A percentile compares a stretch with the other conserved stretches of the same genome.
Conservation (phyloP, 2,888 invertebrate genomes). For the Notodonta ziczac region DNA sequence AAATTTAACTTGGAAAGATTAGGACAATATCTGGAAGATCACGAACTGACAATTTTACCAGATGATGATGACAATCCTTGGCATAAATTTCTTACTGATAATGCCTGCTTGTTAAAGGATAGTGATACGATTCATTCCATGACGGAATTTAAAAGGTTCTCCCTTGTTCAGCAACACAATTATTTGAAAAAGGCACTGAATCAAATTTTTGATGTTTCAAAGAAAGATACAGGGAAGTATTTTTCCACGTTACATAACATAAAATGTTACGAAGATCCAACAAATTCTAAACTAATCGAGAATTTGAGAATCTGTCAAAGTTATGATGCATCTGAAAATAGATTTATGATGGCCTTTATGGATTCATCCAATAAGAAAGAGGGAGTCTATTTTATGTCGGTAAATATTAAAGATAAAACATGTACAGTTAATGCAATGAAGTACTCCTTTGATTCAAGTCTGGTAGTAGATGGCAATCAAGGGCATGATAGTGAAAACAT, state of each 20-base stretch:
- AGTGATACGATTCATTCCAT: slow-evolving; percentile 89
- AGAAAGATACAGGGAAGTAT: slow-evolving; percentile 86
- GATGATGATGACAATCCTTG: slow-evolving; percentile 90
- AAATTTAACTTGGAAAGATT: slow-evolving; percentile 94
- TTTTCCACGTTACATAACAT: slow-evolving; percentile 84
- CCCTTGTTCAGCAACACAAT: slow-evolving; percentile 92
- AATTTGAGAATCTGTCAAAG: slow-evolving; percentile 77
- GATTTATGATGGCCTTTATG: slow-evolving; percentile 80
- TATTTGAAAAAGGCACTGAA: slow-evolving; percentile 87
- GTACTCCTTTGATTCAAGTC: slow-evolving; percentile 79
- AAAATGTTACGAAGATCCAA: slow-evolving; percentile 73
- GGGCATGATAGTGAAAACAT: slow-evolving; percentile 61
- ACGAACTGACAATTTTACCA: slow-evolving; percentile 88
- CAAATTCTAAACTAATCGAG: slow-evolving; percentile 47
- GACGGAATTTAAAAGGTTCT: slow-evolving; percentile 89
- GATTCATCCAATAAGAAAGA: slow-evolving; percentile 65
- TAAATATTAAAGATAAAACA: slow-evolving; percentile 69
- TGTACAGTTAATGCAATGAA: slow-evolving; percentile 78
- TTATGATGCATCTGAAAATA: slow-evolving; percentile 74
- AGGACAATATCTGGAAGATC: slow-evolving; percentile 94
- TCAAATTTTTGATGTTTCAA: slow-evolving; percentile 88
- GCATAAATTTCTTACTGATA: slow-evolving; percentile 90
- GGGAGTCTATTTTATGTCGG: slow-evolving; percentile 80
- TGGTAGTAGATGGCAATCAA: slow-evolving; percentile 59
- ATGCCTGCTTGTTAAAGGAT: slow-evolving; percentile 89